Evolutionary conservation across 1,140 invertebrate genomes (phyloP).

Genomic region (Drosophila ananassae): DNA sequence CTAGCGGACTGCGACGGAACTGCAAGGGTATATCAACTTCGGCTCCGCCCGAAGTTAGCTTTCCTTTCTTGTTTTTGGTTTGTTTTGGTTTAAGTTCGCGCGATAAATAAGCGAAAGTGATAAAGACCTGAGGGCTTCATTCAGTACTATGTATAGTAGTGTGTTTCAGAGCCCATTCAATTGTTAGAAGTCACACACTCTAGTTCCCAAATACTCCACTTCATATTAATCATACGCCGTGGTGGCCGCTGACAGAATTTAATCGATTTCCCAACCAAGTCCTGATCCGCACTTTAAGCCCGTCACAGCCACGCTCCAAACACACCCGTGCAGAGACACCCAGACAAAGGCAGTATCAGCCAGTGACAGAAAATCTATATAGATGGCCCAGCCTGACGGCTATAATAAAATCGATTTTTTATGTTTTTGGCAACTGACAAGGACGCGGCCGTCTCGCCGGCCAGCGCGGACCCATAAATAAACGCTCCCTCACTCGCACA

Average conservation of each 20-base stretch:
- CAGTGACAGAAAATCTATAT: constrained; percentile 79
- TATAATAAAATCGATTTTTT: constrained; percentile 82
- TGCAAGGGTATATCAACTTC: too few species aligned
- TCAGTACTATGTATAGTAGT: too few species aligned
- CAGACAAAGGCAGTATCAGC: constrained; percentile 64
- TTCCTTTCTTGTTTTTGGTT: too few species aligned
- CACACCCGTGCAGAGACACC: constrained; percentile 16
- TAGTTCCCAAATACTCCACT: neutral
- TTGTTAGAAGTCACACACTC: too few species aligned
- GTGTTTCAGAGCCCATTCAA: too few species aligned
- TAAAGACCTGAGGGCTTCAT: too few species aligned
- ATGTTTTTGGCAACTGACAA: constrained; percentile 72
- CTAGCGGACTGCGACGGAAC: too few species aligned
- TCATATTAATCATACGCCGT: constrained; percentile 15
- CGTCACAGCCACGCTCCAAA: constrained; percentile 38
- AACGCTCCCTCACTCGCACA: constrained; percentile 14
- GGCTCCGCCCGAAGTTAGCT: too few species aligned
- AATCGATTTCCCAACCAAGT: constrained; percentile 37
- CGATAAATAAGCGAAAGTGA: neutral
- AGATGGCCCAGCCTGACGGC: constrained; percentile 58
- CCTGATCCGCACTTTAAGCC: constrained; percentile 54
- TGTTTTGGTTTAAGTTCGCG: constrained; percentile 5
- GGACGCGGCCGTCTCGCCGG: constrained; percentile 57
- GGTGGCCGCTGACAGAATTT: constrained; percentile 17
- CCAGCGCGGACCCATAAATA: constrained; percentile 67